Evolutionary conservation across 2,888 invertebrate species (phyloP).

Genomic region (Arctia plantaginis): DNA sequence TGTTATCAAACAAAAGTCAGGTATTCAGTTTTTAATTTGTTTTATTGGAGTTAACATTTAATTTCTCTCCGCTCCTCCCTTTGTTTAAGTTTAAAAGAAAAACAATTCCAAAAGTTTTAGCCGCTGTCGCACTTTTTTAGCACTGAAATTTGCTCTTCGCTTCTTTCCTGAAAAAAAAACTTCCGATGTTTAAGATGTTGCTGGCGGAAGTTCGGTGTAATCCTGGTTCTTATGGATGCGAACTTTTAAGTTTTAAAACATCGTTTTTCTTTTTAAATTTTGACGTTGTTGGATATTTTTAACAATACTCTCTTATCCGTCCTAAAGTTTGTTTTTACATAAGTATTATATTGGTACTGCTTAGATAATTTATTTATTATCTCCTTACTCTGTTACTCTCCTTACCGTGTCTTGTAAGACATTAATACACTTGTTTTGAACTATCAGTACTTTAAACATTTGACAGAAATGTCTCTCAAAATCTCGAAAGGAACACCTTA

Average conservation of each 20-base stretch:
- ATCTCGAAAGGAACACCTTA: neutral
- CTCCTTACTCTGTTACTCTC: too few species aligned
- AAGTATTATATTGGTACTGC: neutral
- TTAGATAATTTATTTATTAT: too few species aligned
- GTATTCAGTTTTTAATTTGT: slow-evolving; percentile 58
- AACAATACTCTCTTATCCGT: neutral
- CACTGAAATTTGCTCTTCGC: slow-evolving; percentile 63
- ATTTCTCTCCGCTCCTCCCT: slow-evolving; percentile 62
- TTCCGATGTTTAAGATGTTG: slow-evolving; percentile 34
- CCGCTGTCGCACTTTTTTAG: slow-evolving; percentile 54
- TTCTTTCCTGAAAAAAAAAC: slow-evolving; percentile 41
- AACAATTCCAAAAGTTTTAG: slow-evolving; percentile 67
- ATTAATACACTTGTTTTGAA: slow-evolving; percentile 17
- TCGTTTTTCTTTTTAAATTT: neutral
- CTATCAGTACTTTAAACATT: slow-evolving; percentile 7
- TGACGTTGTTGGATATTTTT: neutral
- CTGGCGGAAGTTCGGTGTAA: slow-evolving; percentile 28
- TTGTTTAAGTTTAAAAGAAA: slow-evolving; percentile 72
- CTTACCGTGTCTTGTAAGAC: too few species aligned
- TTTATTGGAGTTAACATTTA: slow-evolving; percentile 67
- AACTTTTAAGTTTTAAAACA: neutral
- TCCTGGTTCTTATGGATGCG: slow-evolving; percentile 10
- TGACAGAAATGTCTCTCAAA: neutral
- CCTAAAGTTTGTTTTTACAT: neutral
- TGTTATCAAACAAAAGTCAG: slow-evolving; percentile 45